Evolutionary conservation across 2,113 vertebrate species (phyloP).

Genomic region (Chaenogobius annularis): DNA sequence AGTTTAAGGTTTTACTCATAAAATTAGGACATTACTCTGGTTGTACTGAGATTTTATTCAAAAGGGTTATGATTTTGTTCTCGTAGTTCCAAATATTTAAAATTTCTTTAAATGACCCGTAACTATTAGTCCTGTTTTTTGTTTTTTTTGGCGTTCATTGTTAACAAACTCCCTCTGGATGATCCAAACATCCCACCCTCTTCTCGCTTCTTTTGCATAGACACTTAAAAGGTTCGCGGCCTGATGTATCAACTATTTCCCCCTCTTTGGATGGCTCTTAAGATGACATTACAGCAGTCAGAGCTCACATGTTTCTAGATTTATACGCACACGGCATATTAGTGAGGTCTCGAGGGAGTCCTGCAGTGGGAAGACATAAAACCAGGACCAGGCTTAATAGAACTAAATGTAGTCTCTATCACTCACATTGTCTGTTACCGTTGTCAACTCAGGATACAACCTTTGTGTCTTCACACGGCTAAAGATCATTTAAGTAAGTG

Average conservation of each 20-base stretch:
- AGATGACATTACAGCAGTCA: conserved; percentile 58
- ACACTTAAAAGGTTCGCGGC: conserved; percentile 34
- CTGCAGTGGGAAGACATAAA: conserved; percentile 48
- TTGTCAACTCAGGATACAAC: neutral
- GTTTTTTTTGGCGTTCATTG: too few species aligned
- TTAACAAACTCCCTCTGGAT: too few species aligned
- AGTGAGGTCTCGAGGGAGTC: conserved; percentile 63
- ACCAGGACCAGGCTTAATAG: conserved; percentile 54
- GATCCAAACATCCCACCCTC: conserved; percentile 34
- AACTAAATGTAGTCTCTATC: conserved; percentile 47
- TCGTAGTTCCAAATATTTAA: too few species aligned
- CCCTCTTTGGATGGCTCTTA: conserved; percentile 59
- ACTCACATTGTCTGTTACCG: conserved; percentile 11
- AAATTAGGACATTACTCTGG: too few species aligned
- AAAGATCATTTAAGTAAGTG: neutral
- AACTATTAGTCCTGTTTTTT: too few species aligned
- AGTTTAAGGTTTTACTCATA: too few species aligned
- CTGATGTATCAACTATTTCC: conserved; percentile 58
- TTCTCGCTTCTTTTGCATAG: conserved; percentile 24
- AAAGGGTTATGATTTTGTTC: too few species aligned
- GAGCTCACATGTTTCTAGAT: conserved; percentile 37
- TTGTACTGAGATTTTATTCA: too few species aligned
- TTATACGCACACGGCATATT: conserved; percentile 35
- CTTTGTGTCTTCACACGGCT: neutral
- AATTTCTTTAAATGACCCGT: too few species aligned